Evolutionary conservation across 2,888 invertebrate genomes (phyloP).

Genomic region (Cryptocephalus primarius): DNA sequence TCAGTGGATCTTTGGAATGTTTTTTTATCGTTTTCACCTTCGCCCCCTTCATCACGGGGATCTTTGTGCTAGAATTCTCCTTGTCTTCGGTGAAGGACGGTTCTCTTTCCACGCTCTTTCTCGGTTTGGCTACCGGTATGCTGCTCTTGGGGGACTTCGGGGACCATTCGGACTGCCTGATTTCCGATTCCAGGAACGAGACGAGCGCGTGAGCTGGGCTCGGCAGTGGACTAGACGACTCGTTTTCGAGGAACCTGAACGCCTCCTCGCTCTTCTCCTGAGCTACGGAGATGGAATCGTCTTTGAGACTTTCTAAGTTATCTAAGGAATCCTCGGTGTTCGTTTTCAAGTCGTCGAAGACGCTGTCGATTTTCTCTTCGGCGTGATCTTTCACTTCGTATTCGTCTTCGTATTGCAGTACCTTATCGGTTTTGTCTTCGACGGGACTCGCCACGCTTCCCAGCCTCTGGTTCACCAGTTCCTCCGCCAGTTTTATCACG

Average conservation of each 20-base stretch:
- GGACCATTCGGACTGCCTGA: conserved; percentile 8
- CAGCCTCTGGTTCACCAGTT: conserved; percentile 28
- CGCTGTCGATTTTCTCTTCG: conserved; percentile 26
- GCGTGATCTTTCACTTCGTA: conserved; percentile 26
- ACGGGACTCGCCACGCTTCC: conserved; percentile 7
- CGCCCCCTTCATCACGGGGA: conserved; percentile 33
- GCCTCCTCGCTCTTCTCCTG: conserved; percentile 35
- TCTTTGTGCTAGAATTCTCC: conserved; percentile 27
- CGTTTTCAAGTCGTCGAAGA: conserved; percentile 30
- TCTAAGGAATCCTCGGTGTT: conserved; percentile 34
- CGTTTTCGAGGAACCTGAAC: conserved; percentile 35
- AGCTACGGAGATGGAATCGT: conserved; percentile 28
- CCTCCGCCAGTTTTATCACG: conserved; percentile 30
- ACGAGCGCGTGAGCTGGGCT: conserved; percentile 11
- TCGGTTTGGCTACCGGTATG: conserved; percentile 29
- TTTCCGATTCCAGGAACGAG: conserved; percentile 17
- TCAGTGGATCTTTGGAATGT: conserved; percentile 39
- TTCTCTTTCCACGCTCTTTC: conserved; percentile 24
- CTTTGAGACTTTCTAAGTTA: conserved; percentile 29
- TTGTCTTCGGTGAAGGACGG: conserved; percentile 19
- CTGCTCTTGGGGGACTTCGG: conserved; percentile 20
- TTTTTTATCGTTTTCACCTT: conserved; percentile 41
- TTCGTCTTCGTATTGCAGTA: conserved; percentile 24
- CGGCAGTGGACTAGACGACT: conserved; percentile 21
- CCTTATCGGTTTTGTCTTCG: conserved; percentile 9